These are phyloP conservation scores for Pachyramphus minor DNA, from an alignment of 2,113 vertebrate species.

Conservation along the genomic window DNA sequence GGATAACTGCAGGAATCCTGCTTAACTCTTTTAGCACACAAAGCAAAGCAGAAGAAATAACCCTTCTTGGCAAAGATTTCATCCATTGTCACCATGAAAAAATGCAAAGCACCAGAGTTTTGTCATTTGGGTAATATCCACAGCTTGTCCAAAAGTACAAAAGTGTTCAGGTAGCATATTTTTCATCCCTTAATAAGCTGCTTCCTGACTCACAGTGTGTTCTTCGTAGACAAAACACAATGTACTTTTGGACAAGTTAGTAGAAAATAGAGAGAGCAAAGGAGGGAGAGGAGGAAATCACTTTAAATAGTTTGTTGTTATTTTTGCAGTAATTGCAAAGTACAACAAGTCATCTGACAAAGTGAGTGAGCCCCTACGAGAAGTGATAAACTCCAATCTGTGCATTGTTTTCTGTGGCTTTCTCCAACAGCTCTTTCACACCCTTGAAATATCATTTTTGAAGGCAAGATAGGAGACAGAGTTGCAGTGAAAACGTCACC, in stretches of 20 bases:
- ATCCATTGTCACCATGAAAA: rapidly evolving
- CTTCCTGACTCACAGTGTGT: not conserved
- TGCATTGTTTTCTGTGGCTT: conserved; percentile 49
- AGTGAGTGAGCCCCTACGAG: conserved; percentile 11
- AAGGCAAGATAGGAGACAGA: conserved; percentile 46
- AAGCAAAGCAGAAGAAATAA: not conserved
- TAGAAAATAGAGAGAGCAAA: not conserved
- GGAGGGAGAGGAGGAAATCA: not conserved
- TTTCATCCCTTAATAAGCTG: not conserved
- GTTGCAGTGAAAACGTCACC: conserved; percentile 33
- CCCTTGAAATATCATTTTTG: conserved; percentile 62
- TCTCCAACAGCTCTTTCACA: conserved; percentile 59
- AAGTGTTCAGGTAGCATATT: not conserved
- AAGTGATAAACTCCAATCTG: conserved; percentile 8
- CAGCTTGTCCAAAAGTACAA: not conserved
- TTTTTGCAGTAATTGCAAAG: conserved; percentile 61
- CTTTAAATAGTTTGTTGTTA: conserved; percentile 58
- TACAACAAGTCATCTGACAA: conserved; percentile 59
- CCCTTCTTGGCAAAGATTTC: not conserved
- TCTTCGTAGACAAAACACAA: not conserved
- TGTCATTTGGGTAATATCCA: not conserved
- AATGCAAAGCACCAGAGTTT: not conserved
- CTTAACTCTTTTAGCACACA: not conserved
- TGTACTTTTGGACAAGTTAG: not conserved
- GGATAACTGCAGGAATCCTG: not conserved